Conservation (phyloP, 2,888 invertebrate genomes). For the Celastrina argiolus region DNA sequence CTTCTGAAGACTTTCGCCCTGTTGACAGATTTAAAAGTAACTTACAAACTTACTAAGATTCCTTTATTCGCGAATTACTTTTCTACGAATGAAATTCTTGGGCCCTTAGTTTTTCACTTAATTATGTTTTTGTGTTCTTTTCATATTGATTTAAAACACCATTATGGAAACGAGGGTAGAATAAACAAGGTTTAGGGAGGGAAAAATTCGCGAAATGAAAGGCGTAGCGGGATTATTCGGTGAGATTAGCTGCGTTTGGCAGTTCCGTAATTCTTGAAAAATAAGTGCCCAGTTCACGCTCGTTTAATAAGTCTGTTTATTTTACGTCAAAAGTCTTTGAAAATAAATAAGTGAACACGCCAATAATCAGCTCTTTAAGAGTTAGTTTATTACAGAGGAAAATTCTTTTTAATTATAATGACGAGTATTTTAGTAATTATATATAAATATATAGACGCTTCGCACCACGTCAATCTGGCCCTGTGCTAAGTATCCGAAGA, state of each 20-base stretch:
- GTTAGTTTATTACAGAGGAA: too few species aligned
- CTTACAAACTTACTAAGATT: conserved; percentile 16
- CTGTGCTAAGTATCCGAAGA: too few species aligned
- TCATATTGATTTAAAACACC: background rate
- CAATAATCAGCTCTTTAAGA: too few species aligned
- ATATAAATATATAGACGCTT: too few species aligned
- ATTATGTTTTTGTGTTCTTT: conserved; percentile 14
- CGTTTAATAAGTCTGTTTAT: background rate
- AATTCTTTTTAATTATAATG: too few species aligned
- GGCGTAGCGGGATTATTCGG: background rate
- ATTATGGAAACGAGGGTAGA: background rate
- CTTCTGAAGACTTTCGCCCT: background rate
- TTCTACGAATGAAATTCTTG: conserved; percentile 13
- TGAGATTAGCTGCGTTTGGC: conserved; percentile 1
- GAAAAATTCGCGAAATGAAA: background rate
- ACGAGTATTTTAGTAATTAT: too few species aligned
- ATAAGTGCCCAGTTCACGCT: background rate
- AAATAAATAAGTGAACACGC: too few species aligned
- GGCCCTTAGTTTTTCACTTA: background rate
- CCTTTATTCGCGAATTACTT: conserved; percentile 18
- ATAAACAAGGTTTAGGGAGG: background rate
- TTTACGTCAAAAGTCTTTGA: background rate
- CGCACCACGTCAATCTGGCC: too few species aligned
- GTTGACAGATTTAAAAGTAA: conserved; percentile 22
- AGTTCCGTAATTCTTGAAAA: background rate